phyloP scores from a whole-genome alignment of 1,140 invertebrate species.

The Cepaea nemoralis region DNA sequence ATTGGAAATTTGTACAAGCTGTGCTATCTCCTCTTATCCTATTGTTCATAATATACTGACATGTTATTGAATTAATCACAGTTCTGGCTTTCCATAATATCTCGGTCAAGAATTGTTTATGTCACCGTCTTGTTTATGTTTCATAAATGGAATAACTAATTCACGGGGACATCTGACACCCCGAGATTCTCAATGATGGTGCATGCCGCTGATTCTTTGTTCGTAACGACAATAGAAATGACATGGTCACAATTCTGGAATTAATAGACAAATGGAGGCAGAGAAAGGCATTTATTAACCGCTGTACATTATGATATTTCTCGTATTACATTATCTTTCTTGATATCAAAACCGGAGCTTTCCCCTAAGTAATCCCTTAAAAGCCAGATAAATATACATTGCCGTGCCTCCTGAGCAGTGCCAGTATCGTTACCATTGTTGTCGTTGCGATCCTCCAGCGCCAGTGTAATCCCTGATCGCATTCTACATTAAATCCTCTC shows the following conservation, averaged over 20 bases:
- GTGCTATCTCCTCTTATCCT: no score
- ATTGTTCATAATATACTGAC: no score
- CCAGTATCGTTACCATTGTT: not conserved
- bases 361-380: not conserved
- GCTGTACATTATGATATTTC: conserved; percentile 3
- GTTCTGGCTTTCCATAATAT: not conserved
- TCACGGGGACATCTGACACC: not conserved
- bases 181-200: not conserved
- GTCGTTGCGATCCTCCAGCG: not conserved
- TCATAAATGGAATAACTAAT: not conserved
- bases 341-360: not conserved
- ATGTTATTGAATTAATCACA: not conserved
- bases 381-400: not conserved
- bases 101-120: not conserved
- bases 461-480: not conserved
- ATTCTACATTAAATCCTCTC: not conserved
- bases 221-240: not conserved
- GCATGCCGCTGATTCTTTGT: not conserved
- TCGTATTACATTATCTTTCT: conserved; percentile 11
- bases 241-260: not conserved
- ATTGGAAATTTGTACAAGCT: no score
- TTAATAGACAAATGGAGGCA: not conserved
- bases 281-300: not conserved
- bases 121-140: not conserved
- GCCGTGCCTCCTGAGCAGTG: not conserved